Percentiles rank a stretch among this genome's conserved stretches.
These are phyloP conservation scores for Taeniopygia guttata DNA, from an alignment of 2,797 vertebrate species.

Conservation along the genomic window DNA sequence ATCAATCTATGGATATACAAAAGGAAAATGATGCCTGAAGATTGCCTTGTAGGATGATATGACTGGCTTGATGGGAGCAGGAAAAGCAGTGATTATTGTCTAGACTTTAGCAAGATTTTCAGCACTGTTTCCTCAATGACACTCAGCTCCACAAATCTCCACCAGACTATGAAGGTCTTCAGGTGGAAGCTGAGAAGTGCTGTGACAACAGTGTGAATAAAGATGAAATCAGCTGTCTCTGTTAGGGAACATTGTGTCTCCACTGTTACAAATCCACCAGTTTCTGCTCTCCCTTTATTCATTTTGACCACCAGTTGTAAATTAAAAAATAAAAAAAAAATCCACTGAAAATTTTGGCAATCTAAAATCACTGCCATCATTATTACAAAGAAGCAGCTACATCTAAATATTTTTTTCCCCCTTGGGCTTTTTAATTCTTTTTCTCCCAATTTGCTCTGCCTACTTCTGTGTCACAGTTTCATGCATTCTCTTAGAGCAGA, in stretches of 20 bases:
- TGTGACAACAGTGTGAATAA: neutral
- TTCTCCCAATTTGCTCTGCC: neutral
- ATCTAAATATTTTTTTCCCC: neutral
- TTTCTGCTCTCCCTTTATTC: neutral
- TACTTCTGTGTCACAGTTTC: neutral
- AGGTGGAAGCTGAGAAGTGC: neutral
- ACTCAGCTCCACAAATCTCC: neutral
- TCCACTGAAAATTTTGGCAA: neutral
- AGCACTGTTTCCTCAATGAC: neutral
- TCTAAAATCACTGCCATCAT: neutral
- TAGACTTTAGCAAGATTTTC: neutral
- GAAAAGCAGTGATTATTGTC: neutral
- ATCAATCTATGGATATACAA: neutral
- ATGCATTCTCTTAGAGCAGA: neutral
- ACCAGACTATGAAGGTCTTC: neutral
- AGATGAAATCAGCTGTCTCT: neutral
- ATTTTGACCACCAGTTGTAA: neutral
- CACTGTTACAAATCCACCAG: neutral
- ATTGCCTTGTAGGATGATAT: neutral
- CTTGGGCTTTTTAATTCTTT: neutral
- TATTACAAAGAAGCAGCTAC: neutral
- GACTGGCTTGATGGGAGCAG: neutral
- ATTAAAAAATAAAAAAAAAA: neutral
- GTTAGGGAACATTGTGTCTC: neutral
- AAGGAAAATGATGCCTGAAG: rapidly evolving